Evolutionary conservation across 2,888 invertebrate genomes (phyloP).

Genomic region (Brachylomia viminalis): DNA sequence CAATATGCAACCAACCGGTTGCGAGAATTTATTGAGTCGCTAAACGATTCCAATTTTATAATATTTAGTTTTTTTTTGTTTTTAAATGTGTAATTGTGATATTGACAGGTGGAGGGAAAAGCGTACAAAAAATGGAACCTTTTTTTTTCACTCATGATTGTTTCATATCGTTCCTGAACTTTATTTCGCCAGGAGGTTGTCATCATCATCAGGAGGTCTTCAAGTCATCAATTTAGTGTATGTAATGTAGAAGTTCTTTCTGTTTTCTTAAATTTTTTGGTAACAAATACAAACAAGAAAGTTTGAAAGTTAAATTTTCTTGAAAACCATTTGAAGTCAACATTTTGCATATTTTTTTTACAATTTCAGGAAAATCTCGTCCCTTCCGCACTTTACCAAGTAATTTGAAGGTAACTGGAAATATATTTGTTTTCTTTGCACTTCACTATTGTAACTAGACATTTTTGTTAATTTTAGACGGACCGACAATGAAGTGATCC

Average conservation of each 20-base stretch:
- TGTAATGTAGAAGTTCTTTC: too few relatives aligned
- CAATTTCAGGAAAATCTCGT: too few relatives aligned
- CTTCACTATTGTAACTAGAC: neutral
- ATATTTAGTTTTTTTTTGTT: constrained; percentile 29
- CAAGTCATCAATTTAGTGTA: too few relatives aligned
- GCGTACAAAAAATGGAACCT: neutral
- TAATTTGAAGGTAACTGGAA: neutral
- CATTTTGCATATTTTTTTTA: neutral
- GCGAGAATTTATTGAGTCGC: constrained; percentile 61
- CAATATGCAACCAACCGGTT: constrained; percentile 78
- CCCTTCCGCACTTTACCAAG: neutral
- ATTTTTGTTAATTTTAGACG: neutral
- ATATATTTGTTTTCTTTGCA: neutral
- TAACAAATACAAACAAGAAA: too few relatives aligned
- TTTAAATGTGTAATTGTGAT: neutral
- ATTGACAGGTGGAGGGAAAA: neutral
- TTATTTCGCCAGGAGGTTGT: neutral
- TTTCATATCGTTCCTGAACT: neutral
- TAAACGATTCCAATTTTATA: constrained; percentile 65
- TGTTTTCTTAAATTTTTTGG: too few relatives aligned
- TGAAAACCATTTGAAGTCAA: too few relatives aligned
- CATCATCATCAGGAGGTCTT: too few relatives aligned
- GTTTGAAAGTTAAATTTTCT: neutral
- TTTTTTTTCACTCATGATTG: neutral
- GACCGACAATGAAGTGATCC: too few relatives aligned